Evolutionary conservation across 2,113 vertebrate species (phyloP).

Genomic region (Neogobius melanostomus): DNA sequence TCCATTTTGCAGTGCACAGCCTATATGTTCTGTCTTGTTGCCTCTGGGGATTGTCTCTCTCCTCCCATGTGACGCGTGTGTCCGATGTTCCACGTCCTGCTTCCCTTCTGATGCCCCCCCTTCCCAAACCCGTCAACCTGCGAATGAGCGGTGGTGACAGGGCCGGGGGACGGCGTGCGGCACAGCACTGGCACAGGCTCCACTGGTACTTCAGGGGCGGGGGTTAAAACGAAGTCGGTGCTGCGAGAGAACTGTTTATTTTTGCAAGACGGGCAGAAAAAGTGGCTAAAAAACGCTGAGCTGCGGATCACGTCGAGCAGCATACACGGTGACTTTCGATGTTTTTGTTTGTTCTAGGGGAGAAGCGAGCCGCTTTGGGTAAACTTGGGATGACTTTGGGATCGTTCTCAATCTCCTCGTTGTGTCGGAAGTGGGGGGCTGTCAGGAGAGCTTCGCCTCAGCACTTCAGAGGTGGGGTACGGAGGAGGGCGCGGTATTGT

Average conservation of each 20-base stretch:
- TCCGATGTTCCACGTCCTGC: slow-evolving; percentile 62
- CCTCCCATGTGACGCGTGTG: slow-evolving; percentile 59
- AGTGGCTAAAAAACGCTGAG: slow-evolving; percentile 63
- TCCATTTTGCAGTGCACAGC: background rate
- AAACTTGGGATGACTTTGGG: slow-evolving; percentile 74
- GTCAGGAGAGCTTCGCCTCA: slow-evolving; percentile 58
- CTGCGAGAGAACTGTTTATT: slow-evolving; percentile 57
- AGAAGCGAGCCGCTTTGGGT: slow-evolving; percentile 67
- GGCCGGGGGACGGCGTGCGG: slow-evolving; percentile 19
- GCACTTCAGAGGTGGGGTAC: slow-evolving; percentile 47
- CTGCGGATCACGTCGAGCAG: slow-evolving; percentile 52
- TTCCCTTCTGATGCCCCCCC: slow-evolving; percentile 65
- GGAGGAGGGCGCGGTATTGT: slow-evolving; percentile 30
- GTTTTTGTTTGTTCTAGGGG: slow-evolving; percentile 43
- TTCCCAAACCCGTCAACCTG: slow-evolving; percentile 51
- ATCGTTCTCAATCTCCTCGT: slow-evolving; percentile 41
- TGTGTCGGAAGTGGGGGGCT: slow-evolving; percentile 28
- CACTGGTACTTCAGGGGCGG: slow-evolving; percentile 32
- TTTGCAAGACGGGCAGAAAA: slow-evolving; percentile 76
- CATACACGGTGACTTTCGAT: slow-evolving; percentile 57
- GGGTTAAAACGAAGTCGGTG: slow-evolving; percentile 40
- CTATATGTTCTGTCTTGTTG: slow-evolving; percentile 11
- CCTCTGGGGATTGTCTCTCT: slow-evolving; percentile 65
- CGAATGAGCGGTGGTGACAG: slow-evolving; percentile 72
- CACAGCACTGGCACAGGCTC: slow-evolving; percentile 37